Conservation (phyloP, 2,888 invertebrate genomes). For the Poecilus cupreus region DNA sequence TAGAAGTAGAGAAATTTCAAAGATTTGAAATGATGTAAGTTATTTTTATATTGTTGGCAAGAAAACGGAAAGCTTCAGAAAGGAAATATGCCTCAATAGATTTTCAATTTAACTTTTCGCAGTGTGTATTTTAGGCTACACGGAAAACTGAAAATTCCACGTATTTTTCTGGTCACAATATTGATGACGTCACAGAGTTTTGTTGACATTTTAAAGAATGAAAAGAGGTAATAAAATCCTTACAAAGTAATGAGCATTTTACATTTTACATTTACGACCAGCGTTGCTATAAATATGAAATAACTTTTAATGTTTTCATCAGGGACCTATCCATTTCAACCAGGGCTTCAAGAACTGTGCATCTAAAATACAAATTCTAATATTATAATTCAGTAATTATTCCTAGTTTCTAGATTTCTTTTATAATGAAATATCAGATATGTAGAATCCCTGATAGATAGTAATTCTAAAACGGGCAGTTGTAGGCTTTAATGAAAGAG, state of each 20-base stretch:
- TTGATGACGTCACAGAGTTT: constrained; percentile 42
- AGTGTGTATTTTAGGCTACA: constrained; percentile 49
- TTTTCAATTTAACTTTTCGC: constrained; percentile 56
- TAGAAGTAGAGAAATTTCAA: neutral
- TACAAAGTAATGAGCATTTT: constrained; percentile 38
- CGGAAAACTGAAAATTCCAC: constrained; percentile 22
- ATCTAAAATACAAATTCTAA: neutral
- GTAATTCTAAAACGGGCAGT: too few relatives aligned
- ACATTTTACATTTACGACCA: constrained; percentile 20
- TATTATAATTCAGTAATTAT: too few relatives aligned
- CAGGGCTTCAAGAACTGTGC: neutral
- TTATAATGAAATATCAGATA: too few relatives aligned
- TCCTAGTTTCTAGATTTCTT: too few relatives aligned
- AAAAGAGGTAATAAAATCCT: neutral
- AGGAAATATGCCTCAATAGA: constrained; percentile 56
- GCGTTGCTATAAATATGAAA: constrained; percentile 13
- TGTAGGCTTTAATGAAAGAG: too few relatives aligned
- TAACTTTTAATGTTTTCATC: constrained; percentile 47
- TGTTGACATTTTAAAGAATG: constrained; percentile 30
- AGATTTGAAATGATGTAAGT: constrained; percentile 42
- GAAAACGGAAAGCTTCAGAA: constrained; percentile 41
- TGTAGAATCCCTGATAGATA: too few relatives aligned
- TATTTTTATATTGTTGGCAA: constrained; percentile 55
- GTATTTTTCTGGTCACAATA: constrained; percentile 51
- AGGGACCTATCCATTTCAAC: neutral